Percentiles rank a stretch among this genome's conserved stretches.
Evolutionary conservation across 2,888 invertebrate genomes (phyloP).

Genomic region (Drosophila algonquin): DNA sequence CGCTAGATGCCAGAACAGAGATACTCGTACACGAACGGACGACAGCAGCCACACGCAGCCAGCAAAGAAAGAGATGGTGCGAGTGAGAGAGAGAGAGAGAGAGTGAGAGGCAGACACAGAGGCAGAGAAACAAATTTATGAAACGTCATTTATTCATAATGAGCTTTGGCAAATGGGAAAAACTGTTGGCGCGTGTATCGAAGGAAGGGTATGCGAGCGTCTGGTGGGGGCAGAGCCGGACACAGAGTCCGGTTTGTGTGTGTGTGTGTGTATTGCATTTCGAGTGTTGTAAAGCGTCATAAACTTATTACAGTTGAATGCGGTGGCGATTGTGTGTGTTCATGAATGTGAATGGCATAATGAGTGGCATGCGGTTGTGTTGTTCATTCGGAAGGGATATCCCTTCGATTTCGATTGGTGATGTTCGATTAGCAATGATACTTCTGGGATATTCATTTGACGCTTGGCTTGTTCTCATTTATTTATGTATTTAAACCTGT

Average conservation of each 20-base stretch:
- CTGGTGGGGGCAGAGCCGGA: slow-evolving; percentile 10
- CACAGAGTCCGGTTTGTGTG: slow-evolving; percentile 11
- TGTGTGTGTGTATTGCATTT: slow-evolving; percentile 32
- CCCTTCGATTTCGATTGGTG: not conserved
- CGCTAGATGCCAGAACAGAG: slow-evolving; percentile 49
- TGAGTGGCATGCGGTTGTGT: slow-evolving; percentile 27
- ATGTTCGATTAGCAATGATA: slow-evolving; percentile 1
- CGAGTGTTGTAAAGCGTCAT: slow-evolving; percentile 52
- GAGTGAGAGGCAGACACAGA: too few relatives aligned
- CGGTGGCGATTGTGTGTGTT: slow-evolving; percentile 7
- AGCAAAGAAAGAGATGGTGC: not conserved
- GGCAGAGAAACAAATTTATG: slow-evolving; percentile 71
- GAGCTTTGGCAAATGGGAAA: slow-evolving; percentile 63
- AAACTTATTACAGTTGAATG: slow-evolving; percentile 69
- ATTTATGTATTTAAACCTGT: not conserved
- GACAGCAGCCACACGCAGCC: too few relatives aligned
- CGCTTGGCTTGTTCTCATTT: not conserved
- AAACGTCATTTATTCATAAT: slow-evolving; percentile 78
- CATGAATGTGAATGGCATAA: slow-evolving; percentile 25
- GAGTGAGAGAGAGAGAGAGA: not conserved
- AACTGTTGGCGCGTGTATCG: slow-evolving; percentile 70
- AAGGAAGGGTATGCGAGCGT: slow-evolving; percentile 1
- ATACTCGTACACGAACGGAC: slow-evolving; percentile 10
- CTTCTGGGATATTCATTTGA: not conserved
- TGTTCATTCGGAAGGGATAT: slow-evolving; percentile 32